A percentile compares a stretch with the other conserved stretches of the same genome.
Evolutionary conservation across 1,140 invertebrate species (phyloP).

Genomic region (Aporrectodea caliginosa): DNA sequence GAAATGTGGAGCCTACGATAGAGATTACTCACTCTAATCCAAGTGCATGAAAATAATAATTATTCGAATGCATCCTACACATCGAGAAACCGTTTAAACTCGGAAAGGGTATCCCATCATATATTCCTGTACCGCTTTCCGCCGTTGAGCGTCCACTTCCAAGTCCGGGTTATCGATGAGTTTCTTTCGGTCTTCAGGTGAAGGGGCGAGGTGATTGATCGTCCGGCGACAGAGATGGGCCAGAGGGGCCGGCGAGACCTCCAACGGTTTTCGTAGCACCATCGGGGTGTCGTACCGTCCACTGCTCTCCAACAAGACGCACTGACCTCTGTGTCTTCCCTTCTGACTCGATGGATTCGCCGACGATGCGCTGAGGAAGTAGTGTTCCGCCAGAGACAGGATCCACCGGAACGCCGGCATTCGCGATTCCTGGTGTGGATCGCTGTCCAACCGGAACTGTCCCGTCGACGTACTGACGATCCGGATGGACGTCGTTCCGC

Average conservation of each 20-base stretch:
- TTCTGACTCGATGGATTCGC: neutral
- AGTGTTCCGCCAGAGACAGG: conserved; percentile 71
- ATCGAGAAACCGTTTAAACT: too few species aligned
- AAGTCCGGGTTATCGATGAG: neutral
- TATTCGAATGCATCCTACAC: too few species aligned
- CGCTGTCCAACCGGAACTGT: conserved; percentile 73
- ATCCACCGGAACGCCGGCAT: conserved; percentile 75
- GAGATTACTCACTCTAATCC: too few species aligned
- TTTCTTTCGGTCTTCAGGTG: neutral
- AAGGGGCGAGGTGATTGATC: neutral
- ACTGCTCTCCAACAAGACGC: conserved; percentile 73
- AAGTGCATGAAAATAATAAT: too few species aligned
- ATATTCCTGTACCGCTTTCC: neutral
- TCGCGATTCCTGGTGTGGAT: conserved; percentile 54
- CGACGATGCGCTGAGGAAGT: conserved; percentile 53
- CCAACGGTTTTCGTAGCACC: conserved; percentile 63
- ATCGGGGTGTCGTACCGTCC: conserved; percentile 71
- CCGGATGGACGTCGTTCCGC: conserved; percentile 76
- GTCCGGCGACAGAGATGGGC: neutral
- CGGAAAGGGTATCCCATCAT: neutral
- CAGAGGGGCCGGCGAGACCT: conserved; percentile 61
- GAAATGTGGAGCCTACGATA: too few species aligned
- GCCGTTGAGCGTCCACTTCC: neutral
- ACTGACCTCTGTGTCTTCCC: conserved; percentile 34
- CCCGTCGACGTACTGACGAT: conserved; percentile 58